Evolutionary conservation across 2,113 vertebrate species (phyloP), one percentile per base, ranked within the genome.

Genomic region (Murina feae): DNA sequence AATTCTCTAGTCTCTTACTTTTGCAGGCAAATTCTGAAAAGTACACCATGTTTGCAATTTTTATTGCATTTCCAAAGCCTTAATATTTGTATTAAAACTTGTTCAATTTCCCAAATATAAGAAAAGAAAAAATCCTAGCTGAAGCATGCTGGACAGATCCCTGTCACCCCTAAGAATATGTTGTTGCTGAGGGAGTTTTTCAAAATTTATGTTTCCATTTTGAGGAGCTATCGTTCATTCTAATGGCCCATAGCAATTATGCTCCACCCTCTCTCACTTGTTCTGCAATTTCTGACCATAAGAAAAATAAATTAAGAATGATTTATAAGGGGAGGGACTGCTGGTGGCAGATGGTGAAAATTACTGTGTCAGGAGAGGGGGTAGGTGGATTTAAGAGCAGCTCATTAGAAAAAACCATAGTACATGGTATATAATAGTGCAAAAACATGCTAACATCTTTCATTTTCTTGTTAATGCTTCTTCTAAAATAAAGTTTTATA

Each of bases 231-330:
- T 82, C 51, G 47, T 21, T 94, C 51, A 94, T 92, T 96, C n/a
- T 84, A 14, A 75, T 88, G 76, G 30, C 69, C 93, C 51, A 86
- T 32, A 71, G 51, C 21, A 83, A 42, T 51, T 93, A 65, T 44
- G 10, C 37, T 60, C 39, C 37, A 65, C 35, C 39, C 39, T 89
- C 28, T 93, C 60, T 83, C 47, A 55, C 44, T 86, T 93, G 39
- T 82, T 81, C 35, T 81, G 37, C 13, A 89, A 60, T 60, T 93
- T 93, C 42, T 68, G 32, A 95, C 32, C 14, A 88, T 51, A 69
- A 91, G 47, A 49, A 83, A 89, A 92, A 89, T 89, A 95, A 94
- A 89, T 44, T 55, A 88, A 91, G 44, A 66, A 79, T 79, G 58
- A 87, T 91, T 91, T 94, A 51, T 71, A 76, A 49, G 39, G 51